Evolutionary conservation across 2,888 invertebrate species (phyloP), one percentile per base, ranked within the genome.

Genomic region (Netelia virgata): DNA sequence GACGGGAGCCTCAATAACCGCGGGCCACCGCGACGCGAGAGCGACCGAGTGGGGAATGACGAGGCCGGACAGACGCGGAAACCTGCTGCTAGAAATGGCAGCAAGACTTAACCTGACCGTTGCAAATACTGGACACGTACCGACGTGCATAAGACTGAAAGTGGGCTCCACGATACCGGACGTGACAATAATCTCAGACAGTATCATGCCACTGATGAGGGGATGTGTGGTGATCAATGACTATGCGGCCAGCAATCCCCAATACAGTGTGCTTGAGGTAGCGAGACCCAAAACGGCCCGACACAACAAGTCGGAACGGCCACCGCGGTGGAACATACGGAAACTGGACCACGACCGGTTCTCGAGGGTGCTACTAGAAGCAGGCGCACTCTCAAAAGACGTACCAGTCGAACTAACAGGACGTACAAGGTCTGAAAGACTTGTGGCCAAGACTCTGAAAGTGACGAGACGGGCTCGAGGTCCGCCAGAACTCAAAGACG

Each of bases 161-260:
- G 36, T 36, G 36, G 36, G 6, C 36, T 36, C 6, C 36, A 5
- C 5, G 5, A 36, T 6, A 36, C 6, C 36, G 36, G 36, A 6
- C 36, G 72, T 80, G 6, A 70, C 82, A 3, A 14, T 79, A 50
- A 57, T 53, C 14, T 70, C 77, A 41, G 77, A 68, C 14, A 57
- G 79, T 0, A 57, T 72, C 3, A 10, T 50, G 43, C 18, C 61
- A 8, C 70, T 1, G 43, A 14, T 55, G n/a, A 18, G 47, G 20
- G 69, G 63, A 59, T 88, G 41, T 64, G 6, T 36, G 73, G 72
- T 68, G 77, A 57, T 74, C 69, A 84, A 73, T 18, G 81, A 66
- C 85, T 88, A 57, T 61, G 83, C 81, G n/a, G 86, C 76, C 47
- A 87, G 82, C 69, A 85, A 87, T 72, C 87, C 87, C 72, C 81